Base-by-base conservation (phyloP, 2,797 vertebrate genomes). In the Parotocinclus haroldoi region DNA sequence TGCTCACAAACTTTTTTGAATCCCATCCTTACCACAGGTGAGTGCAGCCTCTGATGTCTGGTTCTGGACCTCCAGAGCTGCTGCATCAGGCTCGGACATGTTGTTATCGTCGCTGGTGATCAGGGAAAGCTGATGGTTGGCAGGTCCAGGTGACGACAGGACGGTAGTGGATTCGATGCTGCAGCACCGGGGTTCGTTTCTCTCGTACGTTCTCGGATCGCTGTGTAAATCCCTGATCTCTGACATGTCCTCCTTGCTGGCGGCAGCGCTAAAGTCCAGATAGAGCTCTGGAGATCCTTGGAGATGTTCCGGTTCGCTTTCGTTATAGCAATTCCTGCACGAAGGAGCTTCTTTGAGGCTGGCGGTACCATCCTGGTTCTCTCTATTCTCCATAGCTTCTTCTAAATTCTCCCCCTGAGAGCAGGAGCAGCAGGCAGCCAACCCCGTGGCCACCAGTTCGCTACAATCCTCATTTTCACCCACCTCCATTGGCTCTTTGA, bases 401-500 rank as follows among this genome's bases (percentile, higher is more conserved):
- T 57, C 78, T 53, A 60, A 65, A 17, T 70, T 50, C 7, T 82
- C 81, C 6, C 83, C 82, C 27, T 68, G 62, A 54, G 87, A 80
- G 10, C 91, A 91, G 0, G 81, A 88, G 78, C 88, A 90, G 63
- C 73, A 82, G 13, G 77, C 82, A 0, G 67, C 66, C 36, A 77
- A 83, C 38, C 91, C 92, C 0, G 88, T 83, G 77, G 91, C 92
- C 40, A 92, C 89, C 50, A 91, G 92, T 78, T 95, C 93, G 81
- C 93, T 95, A 59, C 95, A 88, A 71, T 94, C 95, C 79, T 96
- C 95, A 0, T 96, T 95, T 78, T 98, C 96, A 9, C 94, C 94
- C 1, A 95, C 88, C 76, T 96, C 93, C 83, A 97, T 59, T 0
- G 93, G 93, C 76, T 95, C 91, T 0, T 82, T 88, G 74, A 94